Percentiles rank a stretch among this genome's conserved stretches.
These are phyloP conservation scores for Himalopsyche tibetana DNA, from an alignment of 2,888 invertebrate species.

Conservation along the genomic window DNA sequence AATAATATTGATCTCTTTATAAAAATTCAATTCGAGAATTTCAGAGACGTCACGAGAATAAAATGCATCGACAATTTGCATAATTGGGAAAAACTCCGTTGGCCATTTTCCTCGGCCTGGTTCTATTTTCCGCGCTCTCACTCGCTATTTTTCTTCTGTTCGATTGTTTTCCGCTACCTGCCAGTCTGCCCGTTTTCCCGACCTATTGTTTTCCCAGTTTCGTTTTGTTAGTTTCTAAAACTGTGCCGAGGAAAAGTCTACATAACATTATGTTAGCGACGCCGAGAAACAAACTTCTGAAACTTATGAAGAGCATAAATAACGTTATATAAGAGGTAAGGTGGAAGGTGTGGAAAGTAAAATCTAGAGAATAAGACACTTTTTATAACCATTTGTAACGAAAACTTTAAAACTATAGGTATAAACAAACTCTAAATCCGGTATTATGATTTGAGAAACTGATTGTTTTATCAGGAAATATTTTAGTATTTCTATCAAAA, in stretches of 20 bases:
- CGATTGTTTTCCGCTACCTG: conserved; percentile 28
- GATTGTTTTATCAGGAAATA: too few species aligned
- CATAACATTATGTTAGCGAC: conserved; percentile 6
- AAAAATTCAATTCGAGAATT: neutral
- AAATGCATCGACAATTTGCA: neutral
- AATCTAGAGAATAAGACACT: too few species aligned
- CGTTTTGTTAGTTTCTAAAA: conserved; percentile 22
- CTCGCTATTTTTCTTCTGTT: neutral
- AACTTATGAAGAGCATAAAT: too few species aligned
- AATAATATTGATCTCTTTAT: too few species aligned
- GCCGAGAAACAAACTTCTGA: neutral
- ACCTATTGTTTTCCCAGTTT: conserved; percentile 21
- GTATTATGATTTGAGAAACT: too few species aligned
- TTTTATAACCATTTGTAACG: too few species aligned
- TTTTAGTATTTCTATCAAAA: too few species aligned
- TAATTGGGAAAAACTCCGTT: conserved; percentile 2
- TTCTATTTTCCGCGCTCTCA: neutral
- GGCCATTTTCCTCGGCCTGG: neutral
- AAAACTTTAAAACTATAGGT: too few species aligned
- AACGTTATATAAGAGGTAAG: too few species aligned
- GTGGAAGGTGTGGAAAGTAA: too few species aligned
- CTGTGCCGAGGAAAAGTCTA: conserved; percentile 6
- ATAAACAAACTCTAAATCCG: too few species aligned
- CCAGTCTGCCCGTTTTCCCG: neutral
- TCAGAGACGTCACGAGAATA: neutral